Base-by-base conservation (phyloP, 2,888 invertebrate species). In the Heliconius erato region DNA sequence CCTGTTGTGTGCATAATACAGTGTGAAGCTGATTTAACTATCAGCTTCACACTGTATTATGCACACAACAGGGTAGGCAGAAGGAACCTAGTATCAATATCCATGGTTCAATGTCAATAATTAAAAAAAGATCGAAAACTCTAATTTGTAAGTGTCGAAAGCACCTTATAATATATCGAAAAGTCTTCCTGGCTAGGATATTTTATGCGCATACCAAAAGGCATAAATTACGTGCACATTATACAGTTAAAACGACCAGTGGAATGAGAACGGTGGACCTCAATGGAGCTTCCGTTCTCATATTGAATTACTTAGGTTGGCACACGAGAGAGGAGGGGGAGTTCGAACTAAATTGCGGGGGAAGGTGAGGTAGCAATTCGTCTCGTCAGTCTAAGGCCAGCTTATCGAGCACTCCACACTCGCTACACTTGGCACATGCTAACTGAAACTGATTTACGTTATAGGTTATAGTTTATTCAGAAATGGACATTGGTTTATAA, bases 371-470 rank as follows among this genome's bases (percentile, higher is more conserved):
- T 89, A 88, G 92, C 92, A 90, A 92, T 93, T 90, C 91, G 91
- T 92, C 93, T 93, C 91, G 90, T 90, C 90, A 90, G 89, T 89
- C 89, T 88, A 88, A 90, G 88, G 88, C 87, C 88, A 91, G 94
- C 93, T 95, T 94, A 95, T 94, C 94, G 91, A 90, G 87, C 90
- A 90, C 89, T 90, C 90, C 92, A 91, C 93, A 92, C 91, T 81
- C 85, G 87, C 87, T 85, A 78, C 63, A 79, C 77, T 84, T 88
- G 89, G 90, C 91, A 91, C 91, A 91, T 91, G 92, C 90, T 90
- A 92, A 92, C 93, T 93, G 92, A 93, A 94, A 91, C 93, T 93
- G 93, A 95, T 95, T 94, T 94, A 95, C 91, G 91, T 89, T 90
- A 87, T 88, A 89, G 89, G 89, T 91, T 92, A 92, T 90, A 90